phyloP scores from a whole-genome alignment of 1,140 invertebrate genomes.

The Drosophila orosa region DNA sequence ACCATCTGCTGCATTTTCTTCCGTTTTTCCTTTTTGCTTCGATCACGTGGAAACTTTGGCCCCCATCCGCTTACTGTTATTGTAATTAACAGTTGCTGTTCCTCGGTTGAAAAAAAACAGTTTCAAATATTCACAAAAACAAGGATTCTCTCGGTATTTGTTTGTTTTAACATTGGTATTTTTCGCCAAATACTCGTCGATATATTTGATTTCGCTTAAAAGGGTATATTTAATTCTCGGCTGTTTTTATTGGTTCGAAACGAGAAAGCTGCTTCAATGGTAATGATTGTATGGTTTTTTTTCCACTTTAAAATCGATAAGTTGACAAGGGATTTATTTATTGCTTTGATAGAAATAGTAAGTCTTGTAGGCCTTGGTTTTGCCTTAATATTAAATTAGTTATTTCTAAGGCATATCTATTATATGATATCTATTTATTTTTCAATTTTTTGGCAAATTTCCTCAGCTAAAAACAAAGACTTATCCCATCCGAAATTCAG shows the following conservation, averaged over 20 bases:
- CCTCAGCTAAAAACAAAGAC: not conserved
- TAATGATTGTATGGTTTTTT: not conserved
- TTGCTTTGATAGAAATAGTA: too few species aligned
- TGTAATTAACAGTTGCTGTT: slow-evolving; percentile 53
- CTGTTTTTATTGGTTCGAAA: not conserved
- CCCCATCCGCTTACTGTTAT: slow-evolving; percentile 31
- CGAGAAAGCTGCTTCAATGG: not conserved
- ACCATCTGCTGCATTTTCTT: slow-evolving; percentile 14
- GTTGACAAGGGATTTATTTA: not conserved
- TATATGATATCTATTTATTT: too few species aligned
- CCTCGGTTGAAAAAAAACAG: not conserved
- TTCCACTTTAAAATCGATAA: not conserved
- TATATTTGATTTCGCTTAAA: slow-evolving; percentile 41
- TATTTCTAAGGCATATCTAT: too few species aligned
- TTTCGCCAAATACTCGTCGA: slow-evolving; percentile 15
- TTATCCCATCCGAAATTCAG: not conserved
- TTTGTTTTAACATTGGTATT: slow-evolving; percentile 32
- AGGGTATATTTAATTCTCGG: not conserved
- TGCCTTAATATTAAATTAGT: not conserved
- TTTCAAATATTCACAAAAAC: slow-evolving; percentile 12
- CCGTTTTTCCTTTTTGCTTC: not conserved
- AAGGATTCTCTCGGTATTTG: not conserved
- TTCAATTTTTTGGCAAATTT: too few species aligned
- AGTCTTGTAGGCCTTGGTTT: too few species aligned
- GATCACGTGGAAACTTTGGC: slow-evolving; percentile 9